Evolutionary conservation across 2,113 vertebrate species (phyloP), one percentile per base, ranked within the genome.

Genomic region (Xenus cinereus): DNA sequence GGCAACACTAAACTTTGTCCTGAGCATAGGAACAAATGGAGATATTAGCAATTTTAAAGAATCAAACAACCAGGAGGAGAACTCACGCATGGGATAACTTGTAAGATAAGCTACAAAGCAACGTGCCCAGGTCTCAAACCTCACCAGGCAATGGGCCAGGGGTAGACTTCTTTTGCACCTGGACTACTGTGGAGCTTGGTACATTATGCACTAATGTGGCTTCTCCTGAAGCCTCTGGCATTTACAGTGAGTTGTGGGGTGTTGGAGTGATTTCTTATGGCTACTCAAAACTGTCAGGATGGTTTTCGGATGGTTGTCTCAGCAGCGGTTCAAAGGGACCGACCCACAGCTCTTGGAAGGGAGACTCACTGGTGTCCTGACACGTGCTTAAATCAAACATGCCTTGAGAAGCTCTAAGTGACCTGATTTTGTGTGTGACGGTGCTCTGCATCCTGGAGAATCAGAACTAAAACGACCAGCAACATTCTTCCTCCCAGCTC

Each of bases 371-470:
- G 5, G 39, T 23, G 76, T 39, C 54, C 89, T 20, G 68, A n/a
- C 45, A 32, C 18, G 46, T 14, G 33, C 37, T 35, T 12, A 4
- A 24, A 4, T 12, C 12, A 6, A 33, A 3, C 2, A 0, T 10
- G 41, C 9, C 39, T n/a, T 17, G 5, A 22, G 89, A 9, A 75
- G 71, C 35, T 72, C 33, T 5, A 56, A 20, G 86, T 3, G 57
- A 50, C 54, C 35, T 14, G 75, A 41, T 11, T 43, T 6, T 35
- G 43, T 64, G 71, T 20, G 62, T 2, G 8, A 21, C 15, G 63
- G 35, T 37, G 79, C 53, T 68, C 46, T 57, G 82, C 37, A 18
- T n/a, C 35, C 22, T 1, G 10, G 4, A n/a, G n/a, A 9, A 69
- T 48, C 85, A 26, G 53, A 60, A 51, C 39, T 75, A 51, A 46